Evolutionary conservation across 1,140 invertebrate genomes (phyloP).

Genomic region (Aphidius gifuensis): DNA sequence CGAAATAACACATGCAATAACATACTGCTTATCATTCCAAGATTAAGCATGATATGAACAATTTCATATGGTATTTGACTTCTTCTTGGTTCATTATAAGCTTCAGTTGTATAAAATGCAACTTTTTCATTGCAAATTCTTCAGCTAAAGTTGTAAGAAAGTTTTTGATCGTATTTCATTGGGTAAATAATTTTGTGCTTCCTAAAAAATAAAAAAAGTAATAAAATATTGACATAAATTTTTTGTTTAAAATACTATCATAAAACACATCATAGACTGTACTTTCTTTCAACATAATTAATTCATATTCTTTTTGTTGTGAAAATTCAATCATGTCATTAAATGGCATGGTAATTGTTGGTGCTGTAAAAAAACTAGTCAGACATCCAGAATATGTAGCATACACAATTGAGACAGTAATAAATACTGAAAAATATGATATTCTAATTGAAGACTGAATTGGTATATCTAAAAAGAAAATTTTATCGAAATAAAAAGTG

Average conservation of each 20-base stretch:
- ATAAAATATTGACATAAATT: no score
- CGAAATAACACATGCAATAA: not conserved
- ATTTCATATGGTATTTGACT: conserved; percentile 23
- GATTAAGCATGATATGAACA: conserved; percentile 15
- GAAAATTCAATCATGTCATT: conserved; percentile 28
- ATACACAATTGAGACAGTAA: conserved; percentile 24
- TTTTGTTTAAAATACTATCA: not conserved
- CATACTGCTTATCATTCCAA: conserved; percentile 14
- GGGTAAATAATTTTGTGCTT: not conserved
- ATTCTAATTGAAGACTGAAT: conserved; percentile 28
- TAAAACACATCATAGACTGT: conserved; percentile 20
- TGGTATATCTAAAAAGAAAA: conserved; percentile 29
- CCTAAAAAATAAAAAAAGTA: not conserved
- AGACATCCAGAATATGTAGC: conserved; percentile 31
- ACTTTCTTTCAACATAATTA: conserved; percentile 19
- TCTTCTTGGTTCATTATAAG: conserved; percentile 11
- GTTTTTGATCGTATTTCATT: not conserved
- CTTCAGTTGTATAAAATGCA: conserved; percentile 25
- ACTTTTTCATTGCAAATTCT: conserved; percentile 28
- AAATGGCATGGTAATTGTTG: conserved; percentile 23
- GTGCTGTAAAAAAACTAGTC: conserved; percentile 28
- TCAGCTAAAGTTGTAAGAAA: not conserved
- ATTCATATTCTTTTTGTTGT: conserved; percentile 27
- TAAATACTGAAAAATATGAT: conserved; percentile 27
- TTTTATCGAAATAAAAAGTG: no score